These are phyloP conservation scores for Zhengitettix transpicula DNA, from an alignment of 2,888 invertebrate species.

Conservation along the genomic window DNA sequence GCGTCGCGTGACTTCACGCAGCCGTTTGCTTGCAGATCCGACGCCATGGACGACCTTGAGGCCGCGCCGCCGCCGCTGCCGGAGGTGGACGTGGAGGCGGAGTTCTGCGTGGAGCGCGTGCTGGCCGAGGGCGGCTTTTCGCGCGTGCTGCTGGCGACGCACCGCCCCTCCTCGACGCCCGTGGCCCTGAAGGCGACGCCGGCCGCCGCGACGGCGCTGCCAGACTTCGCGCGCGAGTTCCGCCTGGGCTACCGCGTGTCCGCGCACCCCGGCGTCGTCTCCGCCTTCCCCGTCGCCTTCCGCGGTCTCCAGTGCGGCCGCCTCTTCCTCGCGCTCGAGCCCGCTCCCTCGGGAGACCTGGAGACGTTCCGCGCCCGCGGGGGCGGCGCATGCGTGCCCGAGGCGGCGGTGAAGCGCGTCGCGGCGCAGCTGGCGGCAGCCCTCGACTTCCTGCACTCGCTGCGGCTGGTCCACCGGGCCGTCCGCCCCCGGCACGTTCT, in stretches of 20 bases:
- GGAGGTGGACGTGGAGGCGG: constrained; percentile 33
- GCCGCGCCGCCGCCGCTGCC: constrained; percentile 33
- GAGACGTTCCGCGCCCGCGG: constrained; percentile 46
- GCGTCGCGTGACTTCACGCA: no score
- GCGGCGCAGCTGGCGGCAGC: constrained; percentile 53
- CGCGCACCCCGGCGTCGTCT: constrained; percentile 36
- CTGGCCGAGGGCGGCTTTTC: constrained; percentile 54
- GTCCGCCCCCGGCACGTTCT: constrained; percentile 56
- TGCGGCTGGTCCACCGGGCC: constrained; percentile 57
- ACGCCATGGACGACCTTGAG: constrained; percentile 31
- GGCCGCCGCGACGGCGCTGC: constrained; percentile 48
- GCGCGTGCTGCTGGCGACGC: constrained; percentile 43
- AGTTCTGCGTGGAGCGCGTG: constrained; percentile 45
- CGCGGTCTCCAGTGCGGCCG: constrained; percentile 64
- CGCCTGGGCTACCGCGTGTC: no score
- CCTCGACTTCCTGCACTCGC: constrained; percentile 62
- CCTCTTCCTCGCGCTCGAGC: constrained; percentile 59
- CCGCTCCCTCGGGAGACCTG: constrained; percentile 57
- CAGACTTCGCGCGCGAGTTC: no score
- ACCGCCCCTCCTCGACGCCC: no score
- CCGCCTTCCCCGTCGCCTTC: constrained; percentile 53
- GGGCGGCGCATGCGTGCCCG: constrained; percentile 41
- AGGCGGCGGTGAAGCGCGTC: no score
- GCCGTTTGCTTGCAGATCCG: no score
- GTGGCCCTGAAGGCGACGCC: no score